Conservation (phyloP, 1,140 invertebrate genomes). For the Doryteuthis pealeii region DNA sequence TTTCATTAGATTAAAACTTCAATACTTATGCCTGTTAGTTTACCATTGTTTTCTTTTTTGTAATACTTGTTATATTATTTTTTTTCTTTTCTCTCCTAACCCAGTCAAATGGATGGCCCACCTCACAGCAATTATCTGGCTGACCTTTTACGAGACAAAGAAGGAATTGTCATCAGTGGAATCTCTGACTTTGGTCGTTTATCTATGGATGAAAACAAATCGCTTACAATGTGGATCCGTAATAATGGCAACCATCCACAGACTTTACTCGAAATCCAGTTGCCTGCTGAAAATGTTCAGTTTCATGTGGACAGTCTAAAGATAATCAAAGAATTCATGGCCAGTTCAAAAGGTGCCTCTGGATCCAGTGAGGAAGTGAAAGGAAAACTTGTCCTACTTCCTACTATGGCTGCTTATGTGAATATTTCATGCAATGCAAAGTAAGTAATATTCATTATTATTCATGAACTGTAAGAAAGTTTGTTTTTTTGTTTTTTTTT, state of each 20-base stretch:
- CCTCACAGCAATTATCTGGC: constrained; percentile 19
- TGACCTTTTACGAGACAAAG: constrained; percentile 30
- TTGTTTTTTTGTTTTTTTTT: too few relatives aligned
- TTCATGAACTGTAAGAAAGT: too few relatives aligned
- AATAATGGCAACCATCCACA: constrained; percentile 26
- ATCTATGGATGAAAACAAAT: constrained; percentile 22
- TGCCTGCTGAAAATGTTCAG: constrained; percentile 22
- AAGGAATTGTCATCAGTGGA: constrained; percentile 27
- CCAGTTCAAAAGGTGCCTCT: constrained; percentile 15
- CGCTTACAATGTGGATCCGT: constrained; percentile 27
- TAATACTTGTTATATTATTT: too few relatives aligned
- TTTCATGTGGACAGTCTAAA: constrained; percentile 26
- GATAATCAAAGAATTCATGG: constrained; percentile 20
- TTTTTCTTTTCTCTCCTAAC: background rate
- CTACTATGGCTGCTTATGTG: constrained; percentile 25
- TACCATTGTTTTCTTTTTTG: too few relatives aligned
- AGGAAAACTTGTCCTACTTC: constrained; percentile 21
- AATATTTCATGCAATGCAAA: constrained; percentile 24
- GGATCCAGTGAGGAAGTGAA: constrained; percentile 9
- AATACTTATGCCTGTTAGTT: too few relatives aligned
- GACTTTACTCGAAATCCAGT: constrained; percentile 23
- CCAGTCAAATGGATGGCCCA: constrained; percentile 9
- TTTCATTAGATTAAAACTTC: too few relatives aligned
- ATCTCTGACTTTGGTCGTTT: constrained; percentile 27
- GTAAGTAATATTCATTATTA: constrained; percentile 17